Percentiles rank a stretch among this genome's conserved stretches.
phyloP scores from a whole-genome alignment of 1,140 invertebrate genomes.

The Drosophila pseudoobscura region DNA sequence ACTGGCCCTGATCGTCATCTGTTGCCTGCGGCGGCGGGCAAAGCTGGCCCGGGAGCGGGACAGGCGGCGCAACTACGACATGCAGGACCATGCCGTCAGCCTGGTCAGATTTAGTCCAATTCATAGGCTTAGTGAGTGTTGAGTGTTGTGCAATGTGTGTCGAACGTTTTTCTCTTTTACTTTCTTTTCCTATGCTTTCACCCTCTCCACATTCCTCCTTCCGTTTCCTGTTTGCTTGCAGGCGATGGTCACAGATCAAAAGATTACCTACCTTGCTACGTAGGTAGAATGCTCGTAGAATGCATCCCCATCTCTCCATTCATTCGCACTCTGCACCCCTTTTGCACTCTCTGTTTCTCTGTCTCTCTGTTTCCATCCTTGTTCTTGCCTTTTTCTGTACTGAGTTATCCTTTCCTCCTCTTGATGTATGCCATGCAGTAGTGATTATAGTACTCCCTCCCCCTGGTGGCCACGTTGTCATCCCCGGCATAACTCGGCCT shows the following conservation, averaged over 20 bases:
- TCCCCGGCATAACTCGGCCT: slow-evolving; percentile 8
- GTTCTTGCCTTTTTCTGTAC: neutral
- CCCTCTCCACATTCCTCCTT: neutral
- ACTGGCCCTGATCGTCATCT: slow-evolving; percentile 92
- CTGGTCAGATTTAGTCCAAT: slow-evolving; percentile 90
- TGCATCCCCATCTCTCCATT: no score
- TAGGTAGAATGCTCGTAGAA: no score
- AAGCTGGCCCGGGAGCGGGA: slow-evolving; percentile 91
- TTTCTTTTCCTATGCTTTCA: neutral
- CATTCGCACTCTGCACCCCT: no score
- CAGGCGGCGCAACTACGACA: slow-evolving; percentile 89
- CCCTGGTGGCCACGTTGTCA: slow-evolving; percentile 25
- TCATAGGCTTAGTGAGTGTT: slow-evolving; percentile 88
- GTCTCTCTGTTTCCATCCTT: neutral
- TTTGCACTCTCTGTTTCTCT: no score
- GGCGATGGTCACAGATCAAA: slow-evolving; percentile 23
- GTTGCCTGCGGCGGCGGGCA: slow-evolving; percentile 91
- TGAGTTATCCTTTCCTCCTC: slow-evolving; percentile 7
- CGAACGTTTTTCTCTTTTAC: slow-evolving; percentile 33
- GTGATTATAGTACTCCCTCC: slow-evolving; percentile 22
- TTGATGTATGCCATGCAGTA: slow-evolving; percentile 46
- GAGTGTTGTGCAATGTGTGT: slow-evolving; percentile 73
- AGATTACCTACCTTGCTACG: neutral
- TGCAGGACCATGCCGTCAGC: slow-evolving; percentile 91
- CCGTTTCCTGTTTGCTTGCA: slow-evolving; percentile 4